A percentile compares a stretch with the other conserved stretches of the same genome.
These are phyloP conservation scores for Oophaga pumilio DNA, from an alignment of 2,113 vertebrate species.

Conservation along the genomic window DNA sequence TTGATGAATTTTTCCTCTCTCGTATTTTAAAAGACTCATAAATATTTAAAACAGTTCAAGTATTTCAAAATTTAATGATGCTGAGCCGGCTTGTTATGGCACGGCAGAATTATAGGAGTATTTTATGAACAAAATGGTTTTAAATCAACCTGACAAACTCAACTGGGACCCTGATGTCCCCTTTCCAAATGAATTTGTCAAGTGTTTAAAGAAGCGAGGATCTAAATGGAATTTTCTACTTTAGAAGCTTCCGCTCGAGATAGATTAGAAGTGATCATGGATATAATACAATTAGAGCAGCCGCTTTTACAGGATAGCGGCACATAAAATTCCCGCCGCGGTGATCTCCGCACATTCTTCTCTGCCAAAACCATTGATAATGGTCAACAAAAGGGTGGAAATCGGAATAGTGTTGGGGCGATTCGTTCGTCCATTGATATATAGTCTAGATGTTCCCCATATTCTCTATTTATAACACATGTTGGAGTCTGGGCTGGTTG, in stretches of 20 bases:
- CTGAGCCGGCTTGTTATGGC: slow-evolving; percentile 49
- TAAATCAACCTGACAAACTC: slow-evolving; percentile 58
- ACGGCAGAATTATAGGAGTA: slow-evolving; percentile 51
- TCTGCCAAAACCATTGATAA: not conserved
- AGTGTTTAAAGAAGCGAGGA: slow-evolving; percentile 48
- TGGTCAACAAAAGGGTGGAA: not conserved
- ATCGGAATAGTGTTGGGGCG: not conserved
- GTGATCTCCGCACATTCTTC: not conserved
- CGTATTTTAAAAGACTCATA: slow-evolving; percentile 57
- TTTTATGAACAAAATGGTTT: slow-evolving; percentile 59
- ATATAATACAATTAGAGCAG: slow-evolving; percentile 44
- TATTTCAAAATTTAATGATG: slow-evolving; percentile 58
- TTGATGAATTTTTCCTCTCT: slow-evolving; percentile 55
- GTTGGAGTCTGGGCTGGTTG: no score
- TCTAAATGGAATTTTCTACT: slow-evolving; percentile 48
- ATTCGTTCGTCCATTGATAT: not conserved
- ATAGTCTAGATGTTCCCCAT: no score
- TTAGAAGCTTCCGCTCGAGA: slow-evolving; percentile 31
- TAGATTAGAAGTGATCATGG: slow-evolving; percentile 38
- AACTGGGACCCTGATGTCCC: slow-evolving; percentile 55
- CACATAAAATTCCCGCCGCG: not conserved
- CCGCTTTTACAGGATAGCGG: not conserved
- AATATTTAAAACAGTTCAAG: slow-evolving; percentile 59
- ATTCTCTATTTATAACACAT: no score
- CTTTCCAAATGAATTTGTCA: slow-evolving; percentile 57